Evolutionary conservation across 2,888 invertebrate genomes (phyloP), one percentile per base, ranked within the genome.

Genomic region (Orthonychiurus folsomi): DNA sequence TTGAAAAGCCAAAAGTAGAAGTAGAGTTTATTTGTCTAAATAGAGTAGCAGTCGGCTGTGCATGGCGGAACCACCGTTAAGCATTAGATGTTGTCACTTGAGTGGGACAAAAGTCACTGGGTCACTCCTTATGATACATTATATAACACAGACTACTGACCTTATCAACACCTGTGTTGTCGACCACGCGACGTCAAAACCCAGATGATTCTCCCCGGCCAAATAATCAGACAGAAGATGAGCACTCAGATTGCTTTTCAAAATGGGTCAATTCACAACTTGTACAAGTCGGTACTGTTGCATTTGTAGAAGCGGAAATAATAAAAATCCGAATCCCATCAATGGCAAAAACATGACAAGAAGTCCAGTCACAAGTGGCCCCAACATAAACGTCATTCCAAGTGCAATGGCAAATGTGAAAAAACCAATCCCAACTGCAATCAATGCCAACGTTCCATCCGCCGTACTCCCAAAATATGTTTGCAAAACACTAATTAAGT

Each of bases 301-400:
- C 50, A 50, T 23, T 25, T 59, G 59, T 3, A 59, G 21, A 12
- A 59, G 23, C 24, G 59, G 59, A 5, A 59, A 5, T 12, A 59
- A 50, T n/a, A 59, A 15, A 9, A 59, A 24, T 5, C 59, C 59
- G 24, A 59, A 50, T 59, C 59, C 59, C 5, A 26, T 27, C 59
- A 59, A 48, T 24, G 59, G 59, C 12, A 59, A 5, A n/a, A 59
- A 48, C 12, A 59, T 3, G 12, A 20, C 26, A 23, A 59, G 59
- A 5, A 59, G 2, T n/a, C 48, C 48, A 48, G 59, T 25, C 15
- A 48, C 24, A 20, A 48, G 5, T 2, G 59, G 59, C 3, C 50
- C 48, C 9, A 59, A 3, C 21, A 23, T 23, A 18, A 59, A 59
- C 2, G 50, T 59, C 59, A 59, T 59, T 9, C 50, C 59, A 25